Evolutionary conservation across 1,140 invertebrate species (phyloP), one percentile per base, ranked within the genome.

Genomic region (Drosophila subpulchrella): DNA sequence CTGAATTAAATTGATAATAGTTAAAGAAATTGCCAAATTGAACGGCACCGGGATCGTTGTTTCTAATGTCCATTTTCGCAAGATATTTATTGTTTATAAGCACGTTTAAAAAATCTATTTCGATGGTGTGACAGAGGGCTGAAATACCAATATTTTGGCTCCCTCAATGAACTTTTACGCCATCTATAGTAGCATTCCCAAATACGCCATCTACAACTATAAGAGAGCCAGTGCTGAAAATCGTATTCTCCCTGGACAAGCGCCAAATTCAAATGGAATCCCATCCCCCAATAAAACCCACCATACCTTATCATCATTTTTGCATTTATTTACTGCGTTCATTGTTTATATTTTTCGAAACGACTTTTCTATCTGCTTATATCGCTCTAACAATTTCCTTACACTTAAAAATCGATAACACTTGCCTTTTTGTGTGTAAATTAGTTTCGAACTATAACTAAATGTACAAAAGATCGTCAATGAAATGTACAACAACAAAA

Each of bases 1-100:
- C 93, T 48, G 95, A 94, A 93, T 97, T 96, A 91, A 97, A 97
- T 81, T 95, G 93, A 91, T 97, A 97, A 89, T 97, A 97, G 93
- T 97, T 97, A 65, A 96, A 97, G 81, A 97, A 97, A 92, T 97
- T 97, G 68, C 96, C 96, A 93, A 94, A 94, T 84, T 94, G 94
- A 6, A 95, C 95, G 42, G 96, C 95, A 5, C 96, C 96, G 38
- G 96, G 96, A 92, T 97, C 94, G 39, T 92, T 92, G 7, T 71
- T 70, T 34, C 86, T 88, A 15, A 61, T 63, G 34, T 66, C 15
- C 46, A 76, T 38, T 7, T 53, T 11, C 8, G 12, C n/a, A 12
- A 12, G 11, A n/a, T 46, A 17, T 53, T 36, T 47, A 8, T 20
- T 38, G 15, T 54, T 38, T 20, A 20, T 8, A 48, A 46, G 20